Base-by-base conservation (phyloP, 2,113 vertebrate genomes). In the Melanerpes aurifrons region DNA sequence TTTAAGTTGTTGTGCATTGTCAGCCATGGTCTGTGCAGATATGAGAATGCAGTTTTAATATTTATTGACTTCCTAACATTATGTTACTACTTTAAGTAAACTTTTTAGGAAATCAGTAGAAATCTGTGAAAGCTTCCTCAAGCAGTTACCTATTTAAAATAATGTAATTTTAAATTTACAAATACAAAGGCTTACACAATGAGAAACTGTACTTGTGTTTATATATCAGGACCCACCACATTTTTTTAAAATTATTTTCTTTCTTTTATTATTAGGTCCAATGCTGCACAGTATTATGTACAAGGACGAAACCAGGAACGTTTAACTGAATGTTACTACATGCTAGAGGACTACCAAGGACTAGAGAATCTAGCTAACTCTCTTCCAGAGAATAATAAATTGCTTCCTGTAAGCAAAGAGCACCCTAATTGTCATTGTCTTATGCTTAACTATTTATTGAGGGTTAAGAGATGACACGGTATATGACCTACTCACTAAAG, bases 281-380 rank as follows among this genome's bases (percentile, higher is more conserved):
- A 98, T 94, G 99, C 99, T 35, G 98, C 99, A 58, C 98, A 99
- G 72, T 99, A 99, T 97, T 99, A 99, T 61, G 96, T 98, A 26
- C 98, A 99, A 96, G 99, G 99, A n/a, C 98, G 96, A 64, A 99
- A 99, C 96, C 98, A 99, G 96, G 99, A 99, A 86, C 98, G 98
- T 89, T 97, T 99, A 86, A 99, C 99, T 21, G 99, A 99, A 75
- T 99, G 99, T 94, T 99, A 99, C 89, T 99, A 99, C 93, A 99
- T 99, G 99, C 93, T 99, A 93, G 99, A 99, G 93, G 99, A 99
- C 93, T 99, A 99, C 32, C 98, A 98, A 6, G 98, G 98, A 18
- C 95, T 99, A 67, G 99, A 99, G 92, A 98, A 95, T 68, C 97
- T 99, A 82, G 98, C 97, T 31, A 96, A 56, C 61, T 97, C 98